Evolutionary conservation across 2,797 vertebrate genomes (phyloP).

Genomic region (Pampus argenteus): DNA sequence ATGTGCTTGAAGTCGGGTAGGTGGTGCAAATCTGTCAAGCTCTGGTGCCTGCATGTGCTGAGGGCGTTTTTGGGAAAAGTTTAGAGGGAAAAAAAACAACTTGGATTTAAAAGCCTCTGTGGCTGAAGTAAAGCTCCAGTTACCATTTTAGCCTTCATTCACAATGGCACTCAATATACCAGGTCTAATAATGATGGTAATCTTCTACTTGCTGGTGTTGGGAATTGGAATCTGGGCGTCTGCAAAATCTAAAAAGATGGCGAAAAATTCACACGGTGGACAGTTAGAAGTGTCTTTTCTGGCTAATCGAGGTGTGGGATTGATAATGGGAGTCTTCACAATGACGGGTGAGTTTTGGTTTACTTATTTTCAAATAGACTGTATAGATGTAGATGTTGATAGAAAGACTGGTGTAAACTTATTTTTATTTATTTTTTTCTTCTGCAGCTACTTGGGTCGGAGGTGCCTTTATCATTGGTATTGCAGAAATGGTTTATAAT

Average conservation of each 20-base stretch:
- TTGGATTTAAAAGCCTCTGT: no score
- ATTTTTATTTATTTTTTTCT: no score
- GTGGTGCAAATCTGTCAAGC: no score
- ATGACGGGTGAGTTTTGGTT: conserved; percentile 25
- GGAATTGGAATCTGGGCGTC: conserved; percentile 35
- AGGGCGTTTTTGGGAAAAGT: no score
- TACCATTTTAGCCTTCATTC: neutral
- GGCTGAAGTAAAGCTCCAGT: no score
- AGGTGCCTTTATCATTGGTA: conserved; percentile 77
- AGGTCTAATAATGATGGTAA: conserved; percentile 4
- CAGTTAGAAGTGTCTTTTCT: conserved; percentile 15
- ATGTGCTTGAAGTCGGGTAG: no score
- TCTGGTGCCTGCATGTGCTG: no score
- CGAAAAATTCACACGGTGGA: neutral
- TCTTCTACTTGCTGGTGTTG: conserved; percentile 23
- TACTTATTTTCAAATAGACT: neutral
- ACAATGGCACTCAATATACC: conserved; percentile 14
- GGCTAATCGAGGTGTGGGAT: conserved; percentile 14
- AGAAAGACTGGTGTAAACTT: no score
- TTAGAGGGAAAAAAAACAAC: no score
- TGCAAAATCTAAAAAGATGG: conserved; percentile 5
- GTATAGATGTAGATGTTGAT: no score
- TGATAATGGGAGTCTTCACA: conserved; percentile 33
- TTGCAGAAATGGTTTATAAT: conserved; percentile 74
- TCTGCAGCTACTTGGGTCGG: conserved; percentile 78